Base-by-base conservation (phyloP, 1,140 invertebrate species). In the Drosophila virilis region DNA sequence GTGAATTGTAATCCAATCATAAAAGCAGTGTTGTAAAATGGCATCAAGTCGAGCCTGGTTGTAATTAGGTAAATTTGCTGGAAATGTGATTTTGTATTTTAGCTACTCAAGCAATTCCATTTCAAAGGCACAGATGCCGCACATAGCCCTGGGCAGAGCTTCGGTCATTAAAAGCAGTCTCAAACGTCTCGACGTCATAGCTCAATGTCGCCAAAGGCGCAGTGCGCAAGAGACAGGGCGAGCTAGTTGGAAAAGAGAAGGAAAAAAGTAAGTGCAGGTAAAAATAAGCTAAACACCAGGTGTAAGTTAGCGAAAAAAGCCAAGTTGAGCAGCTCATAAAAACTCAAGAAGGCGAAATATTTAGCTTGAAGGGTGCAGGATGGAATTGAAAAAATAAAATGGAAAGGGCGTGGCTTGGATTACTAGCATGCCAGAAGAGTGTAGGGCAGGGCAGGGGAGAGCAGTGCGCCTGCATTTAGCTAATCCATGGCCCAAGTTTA, bases 291-390 rank as follows among this genome's bases (percentile, higher is more conserved):
- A 62, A 76, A 74, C 83, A 82, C 65, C 78, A 82, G 82, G 78
- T 82, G 83, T 73, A 78, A 73, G 78, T 78, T 81, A 81, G 85
- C 77, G 64, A 69, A 70, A 79, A 78, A 75, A 48, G 61, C 71
- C 78, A 76, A 80, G 67, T 72, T 80, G 78, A 75, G 75, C 78
- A 81, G 81, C 82, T 86, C 78, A 85, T 85, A 85, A 86, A 85
- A 82, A 78, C 83, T 81, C 71, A 88, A 88, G 78, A 76, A 76
- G 83, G 83, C 83, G 79, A 81, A 86, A 78, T 86, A 67, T 86
- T 85, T 78, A 81, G 83, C 78, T 85, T 78, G 77, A 88, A 85
- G 82, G 64, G 78, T 70, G 78, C 65, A 62, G 57, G 48, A 17
- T 28, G 22, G 22, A 60, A 60, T 60, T 51, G 55, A 10, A 43